Percentiles rank a stretch among this genome's conserved stretches.
Evolutionary conservation across 2,113 vertebrate genomes (phyloP).

Genomic region (Corythornis cristatus): DNA sequence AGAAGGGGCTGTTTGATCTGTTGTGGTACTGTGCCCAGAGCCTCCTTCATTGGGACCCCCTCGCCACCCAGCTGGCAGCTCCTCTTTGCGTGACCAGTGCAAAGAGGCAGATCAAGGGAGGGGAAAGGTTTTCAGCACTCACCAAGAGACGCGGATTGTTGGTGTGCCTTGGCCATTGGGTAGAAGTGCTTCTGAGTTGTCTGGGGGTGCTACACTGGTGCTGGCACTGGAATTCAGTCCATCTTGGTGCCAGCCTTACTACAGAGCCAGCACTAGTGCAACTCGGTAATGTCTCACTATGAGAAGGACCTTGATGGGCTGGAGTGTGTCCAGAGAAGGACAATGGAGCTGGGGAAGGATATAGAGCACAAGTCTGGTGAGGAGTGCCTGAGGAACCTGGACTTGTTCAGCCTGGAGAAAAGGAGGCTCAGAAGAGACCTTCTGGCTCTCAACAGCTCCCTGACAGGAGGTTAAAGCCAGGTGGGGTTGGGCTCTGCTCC

Average conservation of each 20-base stretch:
- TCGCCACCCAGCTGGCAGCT: background rate
- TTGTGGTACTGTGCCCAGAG: rapidly evolving
- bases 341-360: too few species aligned
- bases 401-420: too few species aligned
- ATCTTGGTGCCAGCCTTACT: background rate
- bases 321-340: too few species aligned
- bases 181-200: background rate
- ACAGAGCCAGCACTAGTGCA: background rate
- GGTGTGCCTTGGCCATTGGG: rapidly evolving
- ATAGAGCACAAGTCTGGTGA: too few species aligned
- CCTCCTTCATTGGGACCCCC: background rate
- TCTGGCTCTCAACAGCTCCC: too few species aligned
- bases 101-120: background rate
- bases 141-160: background rate
- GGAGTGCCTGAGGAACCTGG: too few species aligned
- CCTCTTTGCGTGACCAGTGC: background rate
- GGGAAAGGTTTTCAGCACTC: background rate
- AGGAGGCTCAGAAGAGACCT: too few species aligned
- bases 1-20: background rate
- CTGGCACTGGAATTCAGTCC: background rate
- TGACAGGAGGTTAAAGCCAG: too few species aligned
- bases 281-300: background rate
- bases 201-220: background rate
- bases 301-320: background rate
- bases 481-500: too few species aligned